Base-by-base conservation (phyloP, 2,888 invertebrate genomes). In the Heliconius hortense region DNA sequence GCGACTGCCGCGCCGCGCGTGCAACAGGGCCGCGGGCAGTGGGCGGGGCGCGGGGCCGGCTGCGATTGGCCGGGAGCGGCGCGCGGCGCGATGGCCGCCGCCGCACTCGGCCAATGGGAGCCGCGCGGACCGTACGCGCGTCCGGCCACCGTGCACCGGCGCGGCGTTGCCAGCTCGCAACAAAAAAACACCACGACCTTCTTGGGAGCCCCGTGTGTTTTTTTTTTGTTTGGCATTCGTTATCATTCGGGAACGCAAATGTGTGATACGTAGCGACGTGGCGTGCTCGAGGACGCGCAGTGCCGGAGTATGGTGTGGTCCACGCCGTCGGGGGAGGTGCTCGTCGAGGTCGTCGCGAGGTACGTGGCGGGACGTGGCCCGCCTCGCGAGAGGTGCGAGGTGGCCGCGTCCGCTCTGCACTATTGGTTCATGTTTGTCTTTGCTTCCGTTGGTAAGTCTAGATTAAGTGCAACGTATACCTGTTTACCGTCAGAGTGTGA, bases 131-230 rank as follows among this genome's bases (percentile, higher is more conserved):
- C 84, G 90, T 92, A 93, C 93, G 93, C 93, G 90, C 91, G 93
- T 92, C 89, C 90, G 90, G 89, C 88, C 88, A 87, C 85, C 88
- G 56, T n/a, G 56, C 82, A 87, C 84, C 84, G 84, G 84, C 81
- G 93, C 93, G 92, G 91, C 92, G 93, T 93, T 93, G 93, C 93
- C 92, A 93, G 91, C 90, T 93, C 89, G 89, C 86, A 87, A 87
- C 87, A 91, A 92, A 93, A 91, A 93, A 92, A 90, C 88, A 93
- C 91, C 91, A 91, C 93, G 93, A 93, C 93, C 93, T 93, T 93
- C 93, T 93, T 93, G 89, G 93, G 93, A 92, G 91, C 92, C 93
- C 89, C 87, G 89, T 87, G 39, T 56, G 39, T 69, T 69, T 89
- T 92, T 93, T 90, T 90, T 93, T 93, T 91, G 90, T 93, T 92